Base-by-base conservation (phyloP, 1,140 invertebrate genomes). In the fruit fly (Drosophila melanogaster) region DNA sequence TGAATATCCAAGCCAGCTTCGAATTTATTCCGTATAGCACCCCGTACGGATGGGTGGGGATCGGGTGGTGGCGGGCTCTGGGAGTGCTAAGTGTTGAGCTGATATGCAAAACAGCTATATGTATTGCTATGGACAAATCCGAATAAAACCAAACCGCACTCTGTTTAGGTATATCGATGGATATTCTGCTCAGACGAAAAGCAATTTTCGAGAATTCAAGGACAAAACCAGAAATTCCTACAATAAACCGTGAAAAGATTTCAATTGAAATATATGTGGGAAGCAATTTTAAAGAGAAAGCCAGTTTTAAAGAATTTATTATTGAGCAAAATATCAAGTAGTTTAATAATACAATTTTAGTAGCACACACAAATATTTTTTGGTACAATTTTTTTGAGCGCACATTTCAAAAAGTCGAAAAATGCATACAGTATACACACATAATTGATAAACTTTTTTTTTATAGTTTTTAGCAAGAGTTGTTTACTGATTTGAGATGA, bases 61-160 rank as follows among this genome's bases (percentile, higher is more conserved):
- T 33, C n/a, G 35, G 12, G 10, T 3, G 11, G 35, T 37, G 37
- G 24, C 24, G 17, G 41, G n/a, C n/a, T 40, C 8, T 26, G 43
- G 44, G 35, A 75, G 58, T 71, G 64, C 62, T 64, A 64, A 65
- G 70, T 76, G 75, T 54, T 67, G 54, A 67, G 70, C 76, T 67
- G 61, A 67, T 86, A 86, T 87, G 81, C 79, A 87, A 86, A 87
- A 53, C 66, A 87, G 79, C 75, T 79, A 72, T 65, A 40, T 67
- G 79, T 67, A 67, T 58, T 49, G 69, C 59, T 59, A 30, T 75
- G 40, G 50, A 37, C 22, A 56, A 69, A 47, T 24, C 64, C 35
- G n/a, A 38, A 53, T 62, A 19, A 30, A 37, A 62, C 46, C 72
- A 41, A 59, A 58, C 33, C 65, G 30, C n/a, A 30, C 30, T 40